Conservation (phyloP, 2,888 invertebrate genomes). For the Biston stratarius region DNA sequence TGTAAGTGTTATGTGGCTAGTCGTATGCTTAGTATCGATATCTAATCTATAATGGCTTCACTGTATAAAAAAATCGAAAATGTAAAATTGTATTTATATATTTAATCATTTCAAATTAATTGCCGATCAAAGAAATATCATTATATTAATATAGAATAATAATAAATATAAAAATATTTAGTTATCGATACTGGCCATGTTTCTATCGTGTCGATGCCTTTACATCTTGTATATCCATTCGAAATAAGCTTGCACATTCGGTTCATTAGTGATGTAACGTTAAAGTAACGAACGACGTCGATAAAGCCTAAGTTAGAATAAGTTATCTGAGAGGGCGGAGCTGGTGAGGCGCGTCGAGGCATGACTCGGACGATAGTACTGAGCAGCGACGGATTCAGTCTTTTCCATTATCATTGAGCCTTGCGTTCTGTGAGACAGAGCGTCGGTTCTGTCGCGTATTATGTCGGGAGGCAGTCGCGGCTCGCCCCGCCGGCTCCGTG, state of each 20-base stretch:
- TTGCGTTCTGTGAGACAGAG: neutral
- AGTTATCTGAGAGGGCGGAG: conserved; percentile 21
- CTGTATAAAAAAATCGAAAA: no score
- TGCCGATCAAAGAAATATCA: no score
- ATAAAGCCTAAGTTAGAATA: conserved; percentile 34
- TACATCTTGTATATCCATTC: conserved; percentile 19
- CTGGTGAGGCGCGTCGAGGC: conserved; percentile 9
- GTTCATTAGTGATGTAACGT: conserved; percentile 27
- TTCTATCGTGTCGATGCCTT: conserved; percentile 11
- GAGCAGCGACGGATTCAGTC: no score
- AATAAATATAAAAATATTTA: neutral
- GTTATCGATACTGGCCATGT: conserved; percentile 7
- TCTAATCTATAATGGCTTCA: neutral
- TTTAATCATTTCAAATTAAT: no score
- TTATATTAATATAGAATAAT: no score
- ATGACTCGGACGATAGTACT: neutral
- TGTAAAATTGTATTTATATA: no score
- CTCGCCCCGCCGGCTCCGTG: conserved; percentile 1
- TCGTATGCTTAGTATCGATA: conserved; percentile 6
- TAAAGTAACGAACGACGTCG: conserved; percentile 32
- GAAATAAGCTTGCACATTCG: conserved; percentile 30
- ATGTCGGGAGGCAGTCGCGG: neutral
- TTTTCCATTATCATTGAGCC: no score
- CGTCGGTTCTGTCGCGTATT: neutral
- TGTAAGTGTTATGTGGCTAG: conserved; percentile 6